Base-by-base conservation (phyloP, 2,888 invertebrate species). In the Caenorhabditis sinica region DNA sequence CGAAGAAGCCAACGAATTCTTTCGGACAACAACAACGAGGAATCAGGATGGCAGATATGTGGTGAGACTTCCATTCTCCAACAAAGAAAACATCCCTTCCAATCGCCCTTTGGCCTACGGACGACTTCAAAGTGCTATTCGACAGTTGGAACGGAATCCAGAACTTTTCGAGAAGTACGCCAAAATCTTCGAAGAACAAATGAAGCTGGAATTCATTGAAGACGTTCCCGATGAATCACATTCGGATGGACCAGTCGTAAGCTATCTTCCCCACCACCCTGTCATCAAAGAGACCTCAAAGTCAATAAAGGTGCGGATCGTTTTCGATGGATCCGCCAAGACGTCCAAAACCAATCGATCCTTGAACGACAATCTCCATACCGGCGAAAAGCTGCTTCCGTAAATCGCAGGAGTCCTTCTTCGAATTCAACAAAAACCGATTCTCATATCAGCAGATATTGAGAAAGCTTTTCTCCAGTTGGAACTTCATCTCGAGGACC, bases 391-490 rank as follows among this genome's bases (percentile, higher is more conserved):
- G 0, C 65, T 85, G 0, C 65, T 86, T 0, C 83, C 86, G 15
- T 23, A 79, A n/a, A 58, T 87, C 0, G 13, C 82, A 4, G 84
- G 71, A 36, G 23, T 86, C 2, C 60, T 89, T 2, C 25, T 89
- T 13, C 53, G 87, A 28, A 66, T 85, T 15, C 53, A 89, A n/a
- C 25, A 49, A 2, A 15, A 0, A 56, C 20, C 17, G 15, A 68
- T 72, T 11, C 49, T 85, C 6, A 36, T 88, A 0, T 45, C 80
- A 9, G 72, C 81, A 4, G 89, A 89, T 49, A 79, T 89, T 20
- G 80, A 82, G 60, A 90, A 88, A 72, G 90, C 90, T 0, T 90
- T 90, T 66, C 82, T 85, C 8, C 81, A 81, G 53, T 49, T 90
- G 8, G 40, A 9, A 13, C 68, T 90, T 0, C 60, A 80, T 5